A percentile compares a stretch with the other conserved stretches of the same genome.
Evolutionary conservation across 2,113 vertebrate genomes (phyloP).

Genomic region (Perca fluviatilis): DNA sequence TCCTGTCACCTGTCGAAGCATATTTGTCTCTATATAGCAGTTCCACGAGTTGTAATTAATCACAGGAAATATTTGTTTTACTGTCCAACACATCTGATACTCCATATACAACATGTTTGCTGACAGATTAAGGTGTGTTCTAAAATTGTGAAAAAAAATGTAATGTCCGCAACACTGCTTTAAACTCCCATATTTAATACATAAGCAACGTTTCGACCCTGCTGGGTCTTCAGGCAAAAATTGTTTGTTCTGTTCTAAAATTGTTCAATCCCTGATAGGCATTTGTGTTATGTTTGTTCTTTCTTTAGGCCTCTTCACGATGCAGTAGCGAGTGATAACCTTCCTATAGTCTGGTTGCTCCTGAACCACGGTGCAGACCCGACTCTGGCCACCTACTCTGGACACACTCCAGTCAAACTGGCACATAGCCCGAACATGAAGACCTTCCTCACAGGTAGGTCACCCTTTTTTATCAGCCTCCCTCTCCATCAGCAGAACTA

Average conservation of each 20-base stretch:
- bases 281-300: neutral
- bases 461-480: neutral
- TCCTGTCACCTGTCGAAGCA: neutral
- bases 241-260: too few relatives aligned
- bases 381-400: constrained; percentile 96
- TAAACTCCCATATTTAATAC: too few relatives aligned
- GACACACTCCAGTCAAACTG: constrained; percentile 95
- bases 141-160: neutral
- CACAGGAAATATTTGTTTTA: neutral
- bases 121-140: neutral
- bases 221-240: too few relatives aligned
- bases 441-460: constrained; percentile 91
- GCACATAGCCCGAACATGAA: constrained; percentile 95
- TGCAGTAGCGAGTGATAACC: constrained; percentile 95
- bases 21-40: neutral
- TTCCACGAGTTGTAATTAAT: neutral
- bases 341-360: constrained; percentile 96
- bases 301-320: constrained; percentile 93
- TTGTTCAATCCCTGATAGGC: neutral
- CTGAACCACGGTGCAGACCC: constrained; percentile 97
- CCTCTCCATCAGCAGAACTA: neutral
- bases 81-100: neutral
- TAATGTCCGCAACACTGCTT: too few relatives aligned
- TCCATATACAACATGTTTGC: neutral
- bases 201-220: too few relatives aligned